Percentiles rank a stretch among this genome's conserved stretches.
These are phyloP conservation scores for Aptenodytes forsteri DNA, from an alignment of 2,113 vertebrate species.

Conservation along the genomic window DNA sequence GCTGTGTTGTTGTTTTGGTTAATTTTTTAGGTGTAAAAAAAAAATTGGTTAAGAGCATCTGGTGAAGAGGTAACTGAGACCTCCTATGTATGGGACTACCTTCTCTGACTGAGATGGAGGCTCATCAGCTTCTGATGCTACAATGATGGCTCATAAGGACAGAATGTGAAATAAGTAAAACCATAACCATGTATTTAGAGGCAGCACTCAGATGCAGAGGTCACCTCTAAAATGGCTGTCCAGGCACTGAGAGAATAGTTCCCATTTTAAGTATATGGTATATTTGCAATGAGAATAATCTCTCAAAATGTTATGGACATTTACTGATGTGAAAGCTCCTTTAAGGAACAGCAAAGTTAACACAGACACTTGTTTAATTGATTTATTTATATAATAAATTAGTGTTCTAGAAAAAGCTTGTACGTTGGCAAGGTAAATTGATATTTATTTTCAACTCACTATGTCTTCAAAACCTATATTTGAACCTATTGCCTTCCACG, in stretches of 20 bases:
- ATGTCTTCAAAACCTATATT: not conserved
- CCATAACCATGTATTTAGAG: not conserved
- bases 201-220: not conserved
- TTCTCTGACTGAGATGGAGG: not conserved
- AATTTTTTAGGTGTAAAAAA: not conserved
- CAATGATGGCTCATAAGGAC: not conserved
- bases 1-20: not conserved
- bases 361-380: not conserved
- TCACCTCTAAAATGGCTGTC: not conserved
- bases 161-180: not conserved
- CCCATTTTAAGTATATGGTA: not conserved
- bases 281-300: not conserved
- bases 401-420: not conserved
- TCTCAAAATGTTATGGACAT: not conserved
- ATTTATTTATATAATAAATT: not conserved
- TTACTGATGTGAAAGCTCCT: not conserved
- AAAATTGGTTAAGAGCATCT: not conserved
- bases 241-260: not conserved
- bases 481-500: not conserved
- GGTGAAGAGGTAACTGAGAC: not conserved
- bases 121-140: not conserved
- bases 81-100: rapidly evolving
- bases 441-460: not conserved
- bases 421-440: not conserved
- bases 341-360: not conserved